Percentiles rank a stretch among this genome's conserved stretches.
These are phyloP conservation scores for Grammomys dolichurus DNA, from an alignment of 2,113 vertebrate species.

Conservation along the genomic window DNA sequence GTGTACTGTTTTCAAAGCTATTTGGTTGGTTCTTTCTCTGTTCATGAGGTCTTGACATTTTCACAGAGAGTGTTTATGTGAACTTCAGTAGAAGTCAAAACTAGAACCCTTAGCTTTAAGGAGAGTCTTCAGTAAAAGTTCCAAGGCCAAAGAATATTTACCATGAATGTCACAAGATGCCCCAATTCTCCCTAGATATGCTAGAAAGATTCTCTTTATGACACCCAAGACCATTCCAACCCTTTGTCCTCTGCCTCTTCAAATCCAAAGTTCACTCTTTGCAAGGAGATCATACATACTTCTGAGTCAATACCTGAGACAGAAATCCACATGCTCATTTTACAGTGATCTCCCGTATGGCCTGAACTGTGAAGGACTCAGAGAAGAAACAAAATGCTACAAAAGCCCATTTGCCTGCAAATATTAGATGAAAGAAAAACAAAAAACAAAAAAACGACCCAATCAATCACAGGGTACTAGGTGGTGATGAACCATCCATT, in stretches of 20 bases:
- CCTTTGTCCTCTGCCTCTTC: neutral
- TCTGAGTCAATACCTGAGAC: neutral
- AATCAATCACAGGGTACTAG: neutral
- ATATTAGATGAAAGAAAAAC: neutral
- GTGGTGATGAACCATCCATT: neutral
- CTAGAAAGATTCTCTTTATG: neutral
- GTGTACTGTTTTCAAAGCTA: neutral
- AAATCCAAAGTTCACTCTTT: neutral
- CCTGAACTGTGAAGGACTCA: neutral
- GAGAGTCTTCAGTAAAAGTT: neutral
- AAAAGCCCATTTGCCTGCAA: neutral
- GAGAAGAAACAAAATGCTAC: neutral
- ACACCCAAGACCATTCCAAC: neutral
- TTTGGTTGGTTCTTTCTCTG: conserved; percentile 26
- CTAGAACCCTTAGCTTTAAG: neutral
- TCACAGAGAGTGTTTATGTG: neutral
- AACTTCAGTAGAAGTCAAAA: conserved; percentile 16
- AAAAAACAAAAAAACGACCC: neutral
- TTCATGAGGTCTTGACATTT: neutral
- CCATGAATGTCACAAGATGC: neutral
- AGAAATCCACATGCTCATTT: neutral
- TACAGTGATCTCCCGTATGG: neutral
- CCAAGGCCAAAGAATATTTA: neutral
- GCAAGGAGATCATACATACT: neutral
- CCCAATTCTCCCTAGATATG: neutral